Base-by-base conservation (phyloP, 2,113 vertebrate species). In the Cyphomyrus plagiostoma region DNA sequence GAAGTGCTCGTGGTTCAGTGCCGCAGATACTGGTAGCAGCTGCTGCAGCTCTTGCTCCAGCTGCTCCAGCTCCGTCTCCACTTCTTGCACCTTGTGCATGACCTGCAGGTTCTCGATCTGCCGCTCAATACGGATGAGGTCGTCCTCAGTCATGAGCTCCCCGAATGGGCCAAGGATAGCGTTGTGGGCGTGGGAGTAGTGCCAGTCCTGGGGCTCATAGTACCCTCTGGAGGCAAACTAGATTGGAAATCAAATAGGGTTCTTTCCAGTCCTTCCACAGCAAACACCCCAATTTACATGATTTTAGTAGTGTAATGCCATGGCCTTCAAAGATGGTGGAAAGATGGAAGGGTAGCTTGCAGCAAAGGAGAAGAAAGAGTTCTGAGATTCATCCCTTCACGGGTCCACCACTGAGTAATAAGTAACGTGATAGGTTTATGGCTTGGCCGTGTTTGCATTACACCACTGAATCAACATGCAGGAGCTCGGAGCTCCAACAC, bases 81-180 rank as follows among this genome's bases (percentile, higher is more conserved):
- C 97, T 66, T 95, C 96, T 86, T 97, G 97, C 0, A 95, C 96
- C 91, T 98, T 97, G 92, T 97, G 97, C 96, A 99, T 95, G 89
- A 99, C 98, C 91, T 97, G 98, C 86, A 99, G 96, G 93, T 98
- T 99, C 92, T 98, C 98, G 84, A 99, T 98, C 93, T 97, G 98
- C 96, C 96, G 97, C 94, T 99, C 98, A 90, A 99, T 97, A 89
- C 95, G 95, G 90, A 96, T 94, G 84, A 98, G 92, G 90, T 99
- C 98, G 2, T 95, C 95, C 92, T 99, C 98, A 1, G 96, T 96
- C 98, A 98, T 97, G 89, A 96, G 96, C 91, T 98, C 97, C 82
- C 98, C 97, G 48, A 98, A 96, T 80, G 97, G 97, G 91, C 97
- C 97, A 92, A 96, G 95, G 87, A 97, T 96, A 93, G 95, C 98